phyloP scores from a whole-genome alignment of 2,888 invertebrate genomes.

The Cosmorhoe ocellata region DNA sequence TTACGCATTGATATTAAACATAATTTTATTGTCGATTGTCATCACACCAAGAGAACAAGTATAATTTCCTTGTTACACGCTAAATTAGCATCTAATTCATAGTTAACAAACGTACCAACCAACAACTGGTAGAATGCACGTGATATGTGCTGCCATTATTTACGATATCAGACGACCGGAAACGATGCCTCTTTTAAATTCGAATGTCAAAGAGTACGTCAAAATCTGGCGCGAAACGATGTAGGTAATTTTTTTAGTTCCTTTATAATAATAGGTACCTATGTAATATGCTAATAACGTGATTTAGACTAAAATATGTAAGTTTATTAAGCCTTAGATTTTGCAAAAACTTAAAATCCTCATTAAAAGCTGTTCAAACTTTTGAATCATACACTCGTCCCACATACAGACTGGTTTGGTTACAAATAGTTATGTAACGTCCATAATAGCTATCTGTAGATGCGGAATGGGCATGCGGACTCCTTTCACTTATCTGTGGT shows the following conservation, averaged over 20 bases:
- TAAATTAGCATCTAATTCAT: neutral
- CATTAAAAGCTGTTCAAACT: constrained; percentile 27
- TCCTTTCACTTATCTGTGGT: constrained; percentile 58
- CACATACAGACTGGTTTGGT: constrained; percentile 37
- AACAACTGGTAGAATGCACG: neutral
- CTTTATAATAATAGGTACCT: too few species aligned
- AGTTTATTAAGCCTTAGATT: too few species aligned
- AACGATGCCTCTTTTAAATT: neutral
- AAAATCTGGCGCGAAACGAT: constrained; percentile 10
- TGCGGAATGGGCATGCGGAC: constrained; percentile 37
- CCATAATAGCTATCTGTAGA: constrained; percentile 40
- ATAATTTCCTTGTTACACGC: neutral
- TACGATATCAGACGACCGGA: neutral
- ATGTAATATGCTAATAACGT: too few species aligned
- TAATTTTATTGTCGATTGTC: neutral
- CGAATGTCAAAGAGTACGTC: neutral
- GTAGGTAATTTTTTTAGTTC: too few species aligned
- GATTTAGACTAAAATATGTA: too few species aligned
- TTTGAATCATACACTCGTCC: constrained; percentile 32
- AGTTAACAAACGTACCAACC: neutral
- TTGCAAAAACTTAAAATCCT: constrained; percentile 15
- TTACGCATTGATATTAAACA: too few species aligned
- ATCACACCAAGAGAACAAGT: neutral
- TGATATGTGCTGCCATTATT: neutral
- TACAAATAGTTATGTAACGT: constrained; percentile 46